A percentile compares a stretch with the other conserved stretches of the same genome.
Conservation (phyloP, 2,888 invertebrate genomes). For the Xestia xanthographa region DNA sequence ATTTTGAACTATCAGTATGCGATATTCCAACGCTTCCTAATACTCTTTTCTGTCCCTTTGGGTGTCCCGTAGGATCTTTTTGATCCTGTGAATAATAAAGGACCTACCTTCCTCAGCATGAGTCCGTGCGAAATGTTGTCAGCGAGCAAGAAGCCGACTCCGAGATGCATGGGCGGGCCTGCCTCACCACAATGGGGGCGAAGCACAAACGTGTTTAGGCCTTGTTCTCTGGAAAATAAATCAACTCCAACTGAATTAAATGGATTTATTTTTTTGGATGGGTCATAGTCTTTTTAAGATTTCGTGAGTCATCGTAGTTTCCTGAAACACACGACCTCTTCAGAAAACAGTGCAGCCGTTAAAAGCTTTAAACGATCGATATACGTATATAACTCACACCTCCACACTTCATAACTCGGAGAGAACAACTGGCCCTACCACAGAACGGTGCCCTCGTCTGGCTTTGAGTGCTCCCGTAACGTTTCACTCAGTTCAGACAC, state of each 20-base stretch:
- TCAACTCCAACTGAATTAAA: not conserved
- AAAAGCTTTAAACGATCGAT: not conserved
- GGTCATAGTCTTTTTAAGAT: not conserved
- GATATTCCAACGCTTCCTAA: not conserved
- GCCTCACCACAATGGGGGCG: conserved; percentile 99
- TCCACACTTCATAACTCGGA: not conserved
- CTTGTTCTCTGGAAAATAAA: conserved; percentile 92
- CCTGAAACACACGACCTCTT: not conserved
- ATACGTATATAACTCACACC: too few relatives aligned
- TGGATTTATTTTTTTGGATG: not conserved
- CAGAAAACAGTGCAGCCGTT: not conserved
- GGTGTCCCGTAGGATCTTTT: not conserved
- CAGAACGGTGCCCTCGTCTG: not conserved
- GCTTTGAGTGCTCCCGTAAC: not conserved
- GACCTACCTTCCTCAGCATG: conserved; percentile 95
- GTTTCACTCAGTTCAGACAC: not conserved
- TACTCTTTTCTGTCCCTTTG: not conserved
- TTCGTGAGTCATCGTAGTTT: not conserved
- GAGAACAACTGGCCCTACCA: not conserved
- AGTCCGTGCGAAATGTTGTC: conserved; percentile 99
- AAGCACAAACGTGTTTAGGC: conserved; percentile 97
- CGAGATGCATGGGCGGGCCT: conserved; percentile 98
- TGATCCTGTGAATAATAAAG: not conserved
- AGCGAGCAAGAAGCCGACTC: conserved; percentile 98
- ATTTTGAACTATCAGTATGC: not conserved